These are phyloP conservation scores for Tiliacea aurago DNA, from an alignment of 2,888 invertebrate species.

Conservation along the genomic window DNA sequence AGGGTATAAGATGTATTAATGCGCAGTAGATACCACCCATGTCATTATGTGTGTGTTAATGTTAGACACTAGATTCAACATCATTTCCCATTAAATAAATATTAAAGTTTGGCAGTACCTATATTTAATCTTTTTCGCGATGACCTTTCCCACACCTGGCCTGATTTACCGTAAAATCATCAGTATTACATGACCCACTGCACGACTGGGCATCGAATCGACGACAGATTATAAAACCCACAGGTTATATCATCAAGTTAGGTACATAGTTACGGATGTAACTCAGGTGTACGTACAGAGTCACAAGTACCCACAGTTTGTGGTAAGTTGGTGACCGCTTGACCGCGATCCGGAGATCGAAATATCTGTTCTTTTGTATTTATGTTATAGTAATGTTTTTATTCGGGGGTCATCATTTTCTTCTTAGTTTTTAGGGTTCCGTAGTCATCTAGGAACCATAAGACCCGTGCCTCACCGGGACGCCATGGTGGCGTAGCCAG, in stretches of 20 bases:
- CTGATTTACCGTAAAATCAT: conserved; percentile 1
- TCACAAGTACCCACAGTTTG: conserved; percentile 19
- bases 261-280: conserved; percentile 40
- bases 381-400: neutral
- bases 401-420: neutral
- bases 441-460: too few relatives aligned
- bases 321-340: conserved; percentile 49
- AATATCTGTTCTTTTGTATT: conserved; percentile 16
- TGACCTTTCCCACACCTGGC: conserved; percentile 12
- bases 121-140: neutral
- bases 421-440: neutral
- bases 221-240: conserved; percentile 24
- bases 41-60: neutral
- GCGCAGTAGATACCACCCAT: neutral
- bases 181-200: neutral
- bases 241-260: conserved; percentile 40
- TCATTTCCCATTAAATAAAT: neutral
- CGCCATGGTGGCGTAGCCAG: too few relatives aligned
- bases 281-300: conserved; percentile 9
- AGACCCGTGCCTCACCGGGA: too few relatives aligned
- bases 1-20: too few relatives aligned
- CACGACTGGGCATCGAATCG: conserved; percentile 25
- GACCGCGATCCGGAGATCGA: conserved; percentile 46
- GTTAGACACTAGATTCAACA: neutral
- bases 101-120: too few relatives aligned